A percentile compares a stretch with the other conserved stretches of the same genome.
These are phyloP conservation scores for Lithophane leautieri DNA, from an alignment of 2,888 invertebrate species.

Conservation along the genomic window DNA sequence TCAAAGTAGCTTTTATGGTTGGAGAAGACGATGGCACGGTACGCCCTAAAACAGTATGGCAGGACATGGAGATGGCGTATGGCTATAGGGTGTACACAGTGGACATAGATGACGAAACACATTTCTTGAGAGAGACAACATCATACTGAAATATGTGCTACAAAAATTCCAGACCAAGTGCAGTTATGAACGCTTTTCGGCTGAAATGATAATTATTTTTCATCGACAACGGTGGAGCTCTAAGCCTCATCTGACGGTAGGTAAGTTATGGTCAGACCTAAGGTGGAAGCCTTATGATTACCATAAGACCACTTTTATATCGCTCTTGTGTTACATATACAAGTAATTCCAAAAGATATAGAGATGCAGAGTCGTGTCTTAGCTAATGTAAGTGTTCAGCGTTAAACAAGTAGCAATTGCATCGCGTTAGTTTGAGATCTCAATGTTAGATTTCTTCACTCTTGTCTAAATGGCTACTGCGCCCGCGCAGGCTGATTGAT, in stretches of 20 bases:
- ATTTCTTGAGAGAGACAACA: too few relatives aligned
- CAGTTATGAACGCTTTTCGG: neutral
- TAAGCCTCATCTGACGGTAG: too few relatives aligned
- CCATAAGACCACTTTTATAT: too few relatives aligned
- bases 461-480: conserved; percentile 26
- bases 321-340: neutral
- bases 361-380: neutral
- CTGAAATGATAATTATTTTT: neutral
- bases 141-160: too few relatives aligned
- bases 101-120: neutral
- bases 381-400: conserved; percentile 20
- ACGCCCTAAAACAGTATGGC: too few relatives aligned
- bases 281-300: too few relatives aligned
- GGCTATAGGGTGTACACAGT: too few relatives aligned
- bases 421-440: conserved; percentile 33
- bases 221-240: too few relatives aligned
- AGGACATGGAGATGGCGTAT: too few relatives aligned
- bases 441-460: conserved; percentile 13
- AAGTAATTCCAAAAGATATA: neutral
- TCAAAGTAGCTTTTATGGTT: too few relatives aligned
- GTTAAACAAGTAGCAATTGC: conserved; percentile 22
- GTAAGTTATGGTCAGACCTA: too few relatives aligned
- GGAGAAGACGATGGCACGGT: too few relatives aligned
- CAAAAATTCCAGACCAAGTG: neutral
- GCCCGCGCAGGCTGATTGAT: conserved; percentile 2